Percentiles rank a stretch among this genome's conserved stretches.
Conservation (phyloP, 2,113 vertebrate species). For the Ageneiosus marmoratus region DNA sequence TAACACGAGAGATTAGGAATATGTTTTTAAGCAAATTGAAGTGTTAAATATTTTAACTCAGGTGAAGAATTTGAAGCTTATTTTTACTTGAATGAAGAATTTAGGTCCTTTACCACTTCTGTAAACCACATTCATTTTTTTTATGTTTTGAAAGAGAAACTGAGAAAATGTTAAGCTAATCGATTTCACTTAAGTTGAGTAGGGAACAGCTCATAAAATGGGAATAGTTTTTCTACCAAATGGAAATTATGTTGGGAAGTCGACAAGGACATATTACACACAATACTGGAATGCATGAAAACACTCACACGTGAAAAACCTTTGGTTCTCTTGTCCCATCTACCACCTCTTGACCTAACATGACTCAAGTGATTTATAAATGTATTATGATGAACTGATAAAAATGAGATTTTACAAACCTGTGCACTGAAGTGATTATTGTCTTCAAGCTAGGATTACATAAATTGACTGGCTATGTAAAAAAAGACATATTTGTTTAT, state of each 20-base stretch:
- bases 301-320: not conserved
- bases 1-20: not conserved
- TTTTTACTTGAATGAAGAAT: not conserved
- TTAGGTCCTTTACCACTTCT: not conserved
- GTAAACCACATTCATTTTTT: not conserved
- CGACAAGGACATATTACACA: conserved; percentile 17
- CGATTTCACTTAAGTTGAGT: not conserved
- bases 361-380: not conserved
- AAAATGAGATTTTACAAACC: not conserved
- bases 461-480: not conserved
- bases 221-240: not conserved
- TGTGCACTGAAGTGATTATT: not conserved
- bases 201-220: not conserved
- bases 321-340: not conserved
- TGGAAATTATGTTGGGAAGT: not conserved
- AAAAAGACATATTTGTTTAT: no score
- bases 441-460: not conserved
- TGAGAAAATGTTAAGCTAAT: no score
- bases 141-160: not conserved
- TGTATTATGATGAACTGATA: not conserved
- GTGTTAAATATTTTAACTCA: not conserved
- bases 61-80: not conserved
- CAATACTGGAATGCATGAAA: conserved; percentile 10
- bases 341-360: conserved; percentile 1
- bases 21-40: no score